Percentiles rank a stretch among this genome's conserved stretches.
Conservation (phyloP, 2,797 vertebrate species). For the Echeneis naucrates region DNA sequence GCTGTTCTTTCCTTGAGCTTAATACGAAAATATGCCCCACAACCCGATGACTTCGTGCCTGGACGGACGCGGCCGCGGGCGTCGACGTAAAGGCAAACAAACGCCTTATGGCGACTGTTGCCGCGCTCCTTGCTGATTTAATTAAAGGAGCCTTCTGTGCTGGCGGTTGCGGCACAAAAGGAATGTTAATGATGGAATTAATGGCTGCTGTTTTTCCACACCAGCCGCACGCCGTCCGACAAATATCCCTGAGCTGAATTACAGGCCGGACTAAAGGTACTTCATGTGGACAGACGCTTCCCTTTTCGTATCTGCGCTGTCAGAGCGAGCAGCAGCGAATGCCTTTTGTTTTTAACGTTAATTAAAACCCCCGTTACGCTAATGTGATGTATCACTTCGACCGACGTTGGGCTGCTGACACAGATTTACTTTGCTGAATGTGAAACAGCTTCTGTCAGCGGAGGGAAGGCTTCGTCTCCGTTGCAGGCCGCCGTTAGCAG, state of each 20-base stretch:
- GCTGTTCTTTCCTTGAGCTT: slow-evolving; percentile 72
- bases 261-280: slow-evolving; percentile 41
- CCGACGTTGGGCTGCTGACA: slow-evolving; percentile 62
- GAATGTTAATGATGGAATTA: slow-evolving; percentile 73
- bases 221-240: slow-evolving; percentile 53
- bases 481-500: slow-evolving; percentile 26
- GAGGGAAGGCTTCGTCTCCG: slow-evolving; percentile 18
- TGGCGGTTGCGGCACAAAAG: slow-evolving; percentile 66
- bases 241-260: slow-evolving; percentile 62
- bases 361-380: slow-evolving; percentile 57
- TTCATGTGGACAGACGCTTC: slow-evolving; percentile 63
- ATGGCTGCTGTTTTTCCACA: slow-evolving; percentile 65
- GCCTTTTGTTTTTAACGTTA: slow-evolving; percentile 68
- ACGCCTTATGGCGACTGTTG: slow-evolving; percentile 74
- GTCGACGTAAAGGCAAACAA: slow-evolving; percentile 55
- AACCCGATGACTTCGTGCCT: slow-evolving; percentile 57
- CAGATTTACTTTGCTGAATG: slow-evolving; percentile 46
- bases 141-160: slow-evolving; percentile 77
- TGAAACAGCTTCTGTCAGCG: slow-evolving; percentile 60
- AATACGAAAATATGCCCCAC: slow-evolving; percentile 72
- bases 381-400: slow-evolving; percentile 58
- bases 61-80: slow-evolving; percentile 59
- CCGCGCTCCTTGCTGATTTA: slow-evolving; percentile 73
- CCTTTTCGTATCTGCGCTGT: slow-evolving; percentile 59
- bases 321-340: slow-evolving; percentile 66